Evolutionary conservation across 2,888 invertebrate genomes (phyloP), one percentile per base, ranked within the genome.

Genomic region (Rhingia campestris): DNA sequence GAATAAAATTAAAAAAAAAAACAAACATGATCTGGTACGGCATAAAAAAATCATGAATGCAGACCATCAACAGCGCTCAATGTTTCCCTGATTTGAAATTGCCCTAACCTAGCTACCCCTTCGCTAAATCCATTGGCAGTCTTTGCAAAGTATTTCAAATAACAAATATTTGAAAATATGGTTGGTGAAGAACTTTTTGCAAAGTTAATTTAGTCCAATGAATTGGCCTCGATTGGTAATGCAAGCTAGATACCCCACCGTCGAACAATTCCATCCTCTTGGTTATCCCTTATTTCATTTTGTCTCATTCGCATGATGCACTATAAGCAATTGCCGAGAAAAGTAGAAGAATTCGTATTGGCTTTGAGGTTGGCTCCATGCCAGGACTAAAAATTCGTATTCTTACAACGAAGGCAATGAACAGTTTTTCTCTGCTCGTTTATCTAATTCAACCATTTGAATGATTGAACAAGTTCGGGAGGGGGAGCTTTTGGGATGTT

Each of bases 351-450:
- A 82, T 59, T 79, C 47, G 54, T 41, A 54, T 66, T 84, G 84
- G 84, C 80, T 61, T 59, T 79, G 41, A 49, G 33, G 54, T 66
- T 84, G 84, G 84, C 80, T 61, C 32, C 6, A 0, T 51, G 84
- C 84, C 84, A 77, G 35, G 37, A 39, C 0, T 66, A 70, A 22
- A 22, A 22, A 70, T 84, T 84, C 66, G 54, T 80, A 75, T 84
- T 84, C 84, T 84, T 84, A 80, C 80, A 84, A 74, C 75, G 59
- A 70, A 84, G 80, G 74, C 84, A 84, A 80, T 80, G 69, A 66
- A 47, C 70, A 69, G 75, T 66, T 66, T 33, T 22, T 22, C 2
- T 22, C 22, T 22, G 2, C 22, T 22, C 22, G 22, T 22, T 22
- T 70, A 58, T 64, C 73, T 39, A 79, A 74, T 69, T 74, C 64